Percentiles rank a stretch among this genome's conserved stretches.
These are phyloP conservation scores for Calycopis cecrops DNA, from an alignment of 1,140 invertebrate genomes.

Conservation along the genomic window DNA sequence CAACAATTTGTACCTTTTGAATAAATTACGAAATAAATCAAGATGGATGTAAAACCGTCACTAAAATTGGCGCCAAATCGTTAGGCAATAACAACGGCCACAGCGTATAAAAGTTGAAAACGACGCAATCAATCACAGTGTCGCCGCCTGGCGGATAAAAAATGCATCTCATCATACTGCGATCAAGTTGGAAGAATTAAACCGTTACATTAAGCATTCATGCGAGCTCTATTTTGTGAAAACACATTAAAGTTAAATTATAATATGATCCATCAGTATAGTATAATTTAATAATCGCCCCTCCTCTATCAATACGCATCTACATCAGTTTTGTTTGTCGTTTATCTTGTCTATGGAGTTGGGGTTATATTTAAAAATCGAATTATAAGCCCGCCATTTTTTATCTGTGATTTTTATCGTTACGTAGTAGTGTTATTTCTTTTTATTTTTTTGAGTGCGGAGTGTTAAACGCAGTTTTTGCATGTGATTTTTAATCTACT, in stretches of 20 bases:
- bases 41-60: too few relatives aligned
- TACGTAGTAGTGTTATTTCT: too few relatives aligned
- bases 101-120: slow-evolving; percentile 8
- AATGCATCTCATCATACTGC: slow-evolving; percentile 34
- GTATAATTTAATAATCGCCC: slow-evolving; percentile 60
- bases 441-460: too few relatives aligned
- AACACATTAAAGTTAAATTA: slow-evolving; percentile 66
- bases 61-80: slow-evolving; percentile 19
- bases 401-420: too few relatives aligned
- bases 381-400: neutral
- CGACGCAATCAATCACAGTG: slow-evolving; percentile 26
- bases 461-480: too few relatives aligned
- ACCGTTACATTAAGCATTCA: slow-evolving; percentile 41
- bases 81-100: neutral
- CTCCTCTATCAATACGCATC: slow-evolving; percentile 35
- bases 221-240: slow-evolving; percentile 47
- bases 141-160: slow-evolving; percentile 18
- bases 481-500: too few relatives aligned
- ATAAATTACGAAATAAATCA: too few relatives aligned
- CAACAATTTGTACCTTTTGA: too few relatives aligned
- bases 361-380: slow-evolving; percentile 3
- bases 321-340: slow-evolving; percentile 51
- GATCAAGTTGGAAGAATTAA: slow-evolving; percentile 42
- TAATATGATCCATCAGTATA: slow-evolving; percentile 61
- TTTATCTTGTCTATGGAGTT: slow-evolving; percentile 46